Base-by-base conservation (phyloP, 2,888 invertebrate genomes). In the Agrilus mali region DNA sequence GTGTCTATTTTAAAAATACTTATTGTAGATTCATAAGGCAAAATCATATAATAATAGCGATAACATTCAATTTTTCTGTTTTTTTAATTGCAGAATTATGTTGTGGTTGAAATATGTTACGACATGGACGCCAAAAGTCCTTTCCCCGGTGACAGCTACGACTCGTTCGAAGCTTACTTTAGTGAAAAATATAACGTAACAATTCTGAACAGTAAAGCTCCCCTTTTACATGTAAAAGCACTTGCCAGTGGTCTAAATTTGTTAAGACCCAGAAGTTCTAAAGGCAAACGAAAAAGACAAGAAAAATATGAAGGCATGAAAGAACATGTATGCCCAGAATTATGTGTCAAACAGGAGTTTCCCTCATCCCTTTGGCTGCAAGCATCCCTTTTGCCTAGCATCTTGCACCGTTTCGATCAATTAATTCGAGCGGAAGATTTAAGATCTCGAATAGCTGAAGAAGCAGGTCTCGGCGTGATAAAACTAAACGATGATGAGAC, bases 321-420 rank as follows among this genome's bases (percentile, higher is more conserved):
- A 1, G 80, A 86, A 52, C 74, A 82, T 44, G 74, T 96, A 36
- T 75, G 96, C 10, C 93, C 96, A 0, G 97, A 98, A 66, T 72
- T 93, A 49, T 88, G 92, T 59, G 74, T 79, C 20, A 78, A 74
- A 56, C 79, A 80, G 49, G 70, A 72, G 1, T 86, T 77, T 59
- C 84, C 87, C 0, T 75, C 80, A 14, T 69, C 81, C 10, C 69
- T 93, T 46, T 95, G 93, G 88, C 71, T 86, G 16, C 92, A 95
- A 65, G 82, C 87, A 0, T 77, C 80, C 2, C 74, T 86, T 42
- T 60, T 98, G 44, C 96, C 97, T 0, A 82, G 86, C 15, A 76
- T 94, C 44, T 59, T 96, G 27, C 86, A 90, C 59, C 78, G 96
- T 60, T 68, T 80, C 2, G 61, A 74, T 38, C 77, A 79, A 60